Conservation (phyloP, 2,797 vertebrate genomes). For the Enteromius trimaculatus region DNA sequence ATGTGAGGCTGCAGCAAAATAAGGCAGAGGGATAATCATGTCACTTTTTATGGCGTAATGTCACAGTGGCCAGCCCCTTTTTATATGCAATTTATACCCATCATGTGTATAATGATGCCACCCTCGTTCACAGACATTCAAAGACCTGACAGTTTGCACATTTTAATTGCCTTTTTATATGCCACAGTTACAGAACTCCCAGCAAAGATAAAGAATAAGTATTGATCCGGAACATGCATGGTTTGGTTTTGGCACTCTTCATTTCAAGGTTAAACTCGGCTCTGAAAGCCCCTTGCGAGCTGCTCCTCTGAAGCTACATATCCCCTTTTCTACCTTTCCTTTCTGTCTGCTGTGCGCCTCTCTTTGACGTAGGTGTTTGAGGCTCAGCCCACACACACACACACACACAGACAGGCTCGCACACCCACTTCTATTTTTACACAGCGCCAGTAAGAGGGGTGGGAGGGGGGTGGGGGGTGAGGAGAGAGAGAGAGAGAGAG, state of each 20-base stretch:
- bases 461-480: constrained; percentile 55
- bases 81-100: constrained; percentile 10
- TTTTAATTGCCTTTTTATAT: not conserved
- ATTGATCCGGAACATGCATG: not conserved
- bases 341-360: constrained; percentile 51
- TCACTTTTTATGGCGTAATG: constrained; percentile 35
- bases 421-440: constrained; percentile 76
- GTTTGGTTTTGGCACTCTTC: not conserved
- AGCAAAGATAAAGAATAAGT: not conserved
- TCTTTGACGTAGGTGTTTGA: constrained; percentile 72
- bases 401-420: constrained; percentile 66
- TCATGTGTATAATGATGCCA: constrained; percentile 21
- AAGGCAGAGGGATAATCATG: constrained; percentile 41
- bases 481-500: constrained; percentile 59
- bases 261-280: not conserved
- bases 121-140: not conserved
- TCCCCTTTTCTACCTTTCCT: constrained; percentile 13
- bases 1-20: constrained; percentile 71
- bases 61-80: constrained; percentile 12
- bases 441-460: constrained; percentile 56
- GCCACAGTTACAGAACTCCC: not conserved
- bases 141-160: not conserved
- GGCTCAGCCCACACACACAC: constrained; percentile 63
- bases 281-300: not conserved
- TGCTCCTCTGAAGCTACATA: constrained; percentile 6